phyloP scores from a whole-genome alignment of 2,797 vertebrate species.

The Masticophis lateralis region DNA sequence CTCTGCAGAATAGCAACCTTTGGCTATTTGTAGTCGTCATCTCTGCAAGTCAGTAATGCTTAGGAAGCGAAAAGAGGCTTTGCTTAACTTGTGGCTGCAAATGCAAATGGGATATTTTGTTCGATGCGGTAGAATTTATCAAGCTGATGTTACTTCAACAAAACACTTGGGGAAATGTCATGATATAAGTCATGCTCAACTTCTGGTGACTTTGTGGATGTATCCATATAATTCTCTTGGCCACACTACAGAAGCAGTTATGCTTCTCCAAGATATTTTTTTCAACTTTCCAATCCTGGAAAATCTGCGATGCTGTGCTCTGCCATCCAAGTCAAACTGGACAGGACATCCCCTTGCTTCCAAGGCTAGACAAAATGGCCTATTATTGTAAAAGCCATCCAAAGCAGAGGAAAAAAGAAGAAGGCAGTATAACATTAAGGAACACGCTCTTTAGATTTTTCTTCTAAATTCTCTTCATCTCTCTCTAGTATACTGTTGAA shows the following conservation, averaged over 20 bases:
- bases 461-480: background rate
- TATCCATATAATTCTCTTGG: background rate
- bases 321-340: background rate
- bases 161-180: background rate
- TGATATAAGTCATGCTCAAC: background rate
- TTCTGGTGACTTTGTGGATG: background rate
- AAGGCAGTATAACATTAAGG: background rate
- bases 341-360: background rate
- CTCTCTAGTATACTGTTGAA: background rate
- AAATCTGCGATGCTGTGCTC: background rate
- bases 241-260: background rate
- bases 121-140: background rate
- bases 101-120: background rate
- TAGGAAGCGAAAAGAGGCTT: background rate
- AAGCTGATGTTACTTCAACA: background rate
- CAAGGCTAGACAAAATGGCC: background rate
- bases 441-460: background rate
- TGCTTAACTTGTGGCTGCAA: background rate
- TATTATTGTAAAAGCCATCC: background rate
- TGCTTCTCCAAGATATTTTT: background rate
- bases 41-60: background rate
- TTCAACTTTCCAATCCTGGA: background rate
- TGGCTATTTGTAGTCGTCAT: background rate
- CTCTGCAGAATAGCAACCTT: background rate
- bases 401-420: background rate